Conservation (phyloP, 2,113 vertebrate species). For the Drymodes brunneopygia region DNA sequence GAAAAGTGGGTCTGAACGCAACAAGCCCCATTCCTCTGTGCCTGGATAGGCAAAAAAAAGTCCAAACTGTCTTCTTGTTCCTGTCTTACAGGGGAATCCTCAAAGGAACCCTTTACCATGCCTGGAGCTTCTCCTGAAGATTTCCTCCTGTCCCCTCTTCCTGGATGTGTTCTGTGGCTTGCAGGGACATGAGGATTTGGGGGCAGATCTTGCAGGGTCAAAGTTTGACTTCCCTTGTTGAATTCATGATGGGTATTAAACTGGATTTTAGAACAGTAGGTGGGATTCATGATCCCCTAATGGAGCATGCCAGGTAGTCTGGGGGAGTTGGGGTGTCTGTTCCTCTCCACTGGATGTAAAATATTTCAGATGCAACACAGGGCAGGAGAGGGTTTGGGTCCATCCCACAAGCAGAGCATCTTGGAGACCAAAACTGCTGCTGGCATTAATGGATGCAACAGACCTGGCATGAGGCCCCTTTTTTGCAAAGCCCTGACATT, state of each 20-base stretch:
- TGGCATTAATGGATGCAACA: neutral
- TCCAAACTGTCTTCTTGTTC: neutral
- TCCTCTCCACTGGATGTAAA: neutral
- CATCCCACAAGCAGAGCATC: neutral
- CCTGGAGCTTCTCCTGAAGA: neutral
- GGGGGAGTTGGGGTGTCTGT: neutral
- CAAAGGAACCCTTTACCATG: rapidly evolving
- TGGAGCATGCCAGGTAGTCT: neutral
- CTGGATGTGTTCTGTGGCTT: neutral
- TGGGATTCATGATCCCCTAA: neutral
- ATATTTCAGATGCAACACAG: neutral
- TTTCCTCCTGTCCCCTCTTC: neutral
- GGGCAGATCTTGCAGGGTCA: neutral
- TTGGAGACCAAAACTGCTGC: neutral
- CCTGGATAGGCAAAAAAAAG: neutral
- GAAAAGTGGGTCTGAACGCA: neutral
- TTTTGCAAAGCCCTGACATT: neutral
- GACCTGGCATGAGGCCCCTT: neutral
- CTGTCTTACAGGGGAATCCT: neutral
- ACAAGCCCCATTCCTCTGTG: neutral
- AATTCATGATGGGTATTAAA: neutral
- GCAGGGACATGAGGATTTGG: neutral
- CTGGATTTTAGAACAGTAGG: neutral
- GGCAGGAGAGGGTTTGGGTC: neutral
- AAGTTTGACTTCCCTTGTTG: neutral